These are phyloP conservation scores for Heliothis virescens DNA, from an alignment of 1,140 invertebrate genomes.

Conservation along the genomic window DNA sequence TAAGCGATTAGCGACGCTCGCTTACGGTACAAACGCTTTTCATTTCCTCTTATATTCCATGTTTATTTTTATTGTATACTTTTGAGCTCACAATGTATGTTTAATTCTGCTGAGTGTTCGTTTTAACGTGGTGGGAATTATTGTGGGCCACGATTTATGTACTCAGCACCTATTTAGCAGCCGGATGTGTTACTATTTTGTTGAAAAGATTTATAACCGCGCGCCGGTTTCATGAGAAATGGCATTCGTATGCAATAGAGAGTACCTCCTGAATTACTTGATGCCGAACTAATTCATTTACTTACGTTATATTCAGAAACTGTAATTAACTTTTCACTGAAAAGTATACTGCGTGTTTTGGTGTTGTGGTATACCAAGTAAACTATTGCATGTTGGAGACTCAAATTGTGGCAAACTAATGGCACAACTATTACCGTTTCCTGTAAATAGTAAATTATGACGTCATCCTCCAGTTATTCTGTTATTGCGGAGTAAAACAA, in stretches of 20 bases:
- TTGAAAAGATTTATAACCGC: constrained; percentile 3
- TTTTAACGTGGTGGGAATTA: constrained; percentile 21
- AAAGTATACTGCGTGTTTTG: no score
- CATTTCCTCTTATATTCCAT: constrained; percentile 45
- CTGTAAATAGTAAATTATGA: no score
- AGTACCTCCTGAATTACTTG: neutral
- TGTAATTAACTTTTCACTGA: no score
- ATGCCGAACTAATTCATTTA: neutral
- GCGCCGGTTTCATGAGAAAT: neutral
- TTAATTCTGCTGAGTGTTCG: constrained; percentile 48
- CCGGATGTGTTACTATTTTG: neutral
- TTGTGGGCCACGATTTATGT: neutral
- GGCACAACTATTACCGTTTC: no score
- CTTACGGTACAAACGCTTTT: constrained; percentile 31
- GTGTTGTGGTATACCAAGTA: no score
- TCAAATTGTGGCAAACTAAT: no score
- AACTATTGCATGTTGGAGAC: no score
- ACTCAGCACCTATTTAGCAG: neutral
- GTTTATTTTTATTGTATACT: constrained; percentile 49
- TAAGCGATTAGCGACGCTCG: constrained; percentile 32
- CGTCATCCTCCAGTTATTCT: no score
- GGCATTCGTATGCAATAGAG: neutral
- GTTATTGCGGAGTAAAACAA: neutral
- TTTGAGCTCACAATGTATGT: constrained; percentile 46
- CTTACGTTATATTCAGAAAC: no score